phyloP scores from a whole-genome alignment of 1,140 invertebrate genomes.

The Penaeus chinensis region DNA sequence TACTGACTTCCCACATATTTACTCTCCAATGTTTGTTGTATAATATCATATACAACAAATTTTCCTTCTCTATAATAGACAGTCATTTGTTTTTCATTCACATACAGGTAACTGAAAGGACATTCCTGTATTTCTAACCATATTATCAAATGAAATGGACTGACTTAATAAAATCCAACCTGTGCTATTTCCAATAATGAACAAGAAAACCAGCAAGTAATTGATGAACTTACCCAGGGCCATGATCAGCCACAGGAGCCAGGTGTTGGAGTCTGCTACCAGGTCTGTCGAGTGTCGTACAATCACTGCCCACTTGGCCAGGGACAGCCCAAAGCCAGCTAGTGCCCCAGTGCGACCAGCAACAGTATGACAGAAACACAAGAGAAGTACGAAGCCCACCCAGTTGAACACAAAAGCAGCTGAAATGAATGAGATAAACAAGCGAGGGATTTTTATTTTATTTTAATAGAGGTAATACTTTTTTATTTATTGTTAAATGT shows the following conservation, averaged over 20 bases:
- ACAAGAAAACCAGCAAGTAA: too few relatives aligned
- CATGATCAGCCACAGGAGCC: conserved; percentile 91
- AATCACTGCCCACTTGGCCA: conserved; percentile 94
- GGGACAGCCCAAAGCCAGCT: conserved; percentile 89
- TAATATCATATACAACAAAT: too few relatives aligned
- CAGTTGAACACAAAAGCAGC: conserved; percentile 93
- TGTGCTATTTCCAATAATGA: too few relatives aligned
- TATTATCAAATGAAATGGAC: too few relatives aligned
- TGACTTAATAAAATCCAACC: too few relatives aligned
- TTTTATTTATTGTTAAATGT: too few relatives aligned
- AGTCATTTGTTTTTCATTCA: too few relatives aligned
- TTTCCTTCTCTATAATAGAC: too few relatives aligned
- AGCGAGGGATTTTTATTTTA: background rate
- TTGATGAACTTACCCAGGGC: conserved; percentile 77
- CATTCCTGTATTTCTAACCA: too few relatives aligned
- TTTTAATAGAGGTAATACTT: background rate
- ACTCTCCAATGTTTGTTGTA: too few relatives aligned
- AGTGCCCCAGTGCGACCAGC: conserved; percentile 92
- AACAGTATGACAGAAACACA: conserved; percentile 94
- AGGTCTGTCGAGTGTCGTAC: conserved; percentile 90
- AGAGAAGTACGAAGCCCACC: conserved; percentile 91
- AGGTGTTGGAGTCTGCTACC: conserved; percentile 81
- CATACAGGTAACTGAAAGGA: too few relatives aligned
- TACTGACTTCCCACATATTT: too few relatives aligned
- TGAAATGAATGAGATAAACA: conserved; percentile 67